Conservation (phyloP, 2,888 invertebrate genomes). For the Thereva nobilitata region DNA sequence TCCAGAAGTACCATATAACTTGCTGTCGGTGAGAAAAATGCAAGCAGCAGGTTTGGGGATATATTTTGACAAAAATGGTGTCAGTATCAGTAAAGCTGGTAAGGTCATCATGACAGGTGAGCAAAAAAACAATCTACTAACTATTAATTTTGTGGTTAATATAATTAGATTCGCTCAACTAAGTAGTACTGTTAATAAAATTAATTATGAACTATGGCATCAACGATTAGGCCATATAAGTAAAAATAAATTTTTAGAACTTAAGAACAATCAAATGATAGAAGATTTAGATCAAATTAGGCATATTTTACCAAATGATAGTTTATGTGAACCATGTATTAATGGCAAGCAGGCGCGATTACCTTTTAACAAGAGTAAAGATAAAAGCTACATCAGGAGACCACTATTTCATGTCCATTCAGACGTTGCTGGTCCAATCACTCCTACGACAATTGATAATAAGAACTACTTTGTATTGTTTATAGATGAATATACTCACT, state of each 20-base stretch:
- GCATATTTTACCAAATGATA: constrained; percentile 35
- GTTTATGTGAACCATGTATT: constrained; percentile 12
- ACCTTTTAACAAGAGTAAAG: constrained; percentile 40
- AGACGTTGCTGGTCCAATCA: constrained; percentile 42
- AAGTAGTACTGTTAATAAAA: no score
- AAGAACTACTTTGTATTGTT: constrained; percentile 36
- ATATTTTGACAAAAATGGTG: constrained; percentile 47
- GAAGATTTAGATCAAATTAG: constrained; percentile 24
- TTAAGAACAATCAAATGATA: constrained; percentile 23
- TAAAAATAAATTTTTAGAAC: constrained; percentile 36
- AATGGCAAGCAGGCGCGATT: constrained; percentile 11
- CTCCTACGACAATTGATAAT: constrained; percentile 47
- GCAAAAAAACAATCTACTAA: no score
- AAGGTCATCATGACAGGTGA: no score
- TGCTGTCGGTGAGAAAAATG: constrained; percentile 46
- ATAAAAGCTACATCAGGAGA: constrained; percentile 44
- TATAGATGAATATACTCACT: constrained; percentile 41
- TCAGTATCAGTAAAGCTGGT: constrained; percentile 4
- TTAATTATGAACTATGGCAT: constrained; percentile 17
- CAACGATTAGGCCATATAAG: constrained; percentile 36
- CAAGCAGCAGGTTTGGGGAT: constrained; percentile 47
- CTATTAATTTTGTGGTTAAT: neutral
- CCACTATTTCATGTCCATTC: constrained; percentile 49
- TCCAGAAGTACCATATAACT: constrained; percentile 48
- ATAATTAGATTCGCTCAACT: neutral